Evolutionary conservation across 2,797 vertebrate species (phyloP), one percentile per base, ranked within the genome.

Genomic region (Chaenodraco wilsoni): DNA sequence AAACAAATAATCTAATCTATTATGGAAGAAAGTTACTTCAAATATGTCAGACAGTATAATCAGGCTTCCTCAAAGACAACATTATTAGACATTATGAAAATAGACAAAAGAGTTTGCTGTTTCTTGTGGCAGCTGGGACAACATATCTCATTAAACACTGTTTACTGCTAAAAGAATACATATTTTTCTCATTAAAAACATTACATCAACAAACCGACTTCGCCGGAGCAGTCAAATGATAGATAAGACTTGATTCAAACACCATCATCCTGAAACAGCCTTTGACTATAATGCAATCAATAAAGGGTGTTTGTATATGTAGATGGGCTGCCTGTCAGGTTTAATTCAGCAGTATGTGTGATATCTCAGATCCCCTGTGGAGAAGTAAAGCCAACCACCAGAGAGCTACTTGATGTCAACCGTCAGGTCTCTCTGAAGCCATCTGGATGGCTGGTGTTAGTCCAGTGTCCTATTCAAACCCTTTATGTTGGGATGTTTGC

Each of bases 401-500:
- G 44, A 65, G 74, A 63, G 43, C 2, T 31, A 40, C 55, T 57
- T 17, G 63, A 65, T 69, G 69, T 66, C 72, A 27, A 68, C 66
- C 41, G 56, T 64, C 67, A 65, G 74, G 68, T n/a, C 72, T 40
- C 66, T 3, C n/a, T 48, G 71, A 64, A 43, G 58, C 65, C 72
- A 19, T 49, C 33, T 77, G 68, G 59, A 68, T 41, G 76, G 74
- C 45, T 64, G 0, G 8, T 76, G 54, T 69, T 57, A 12, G 45
- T 52, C 64, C 61, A 12, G 62, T 14, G 44, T 71, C 69, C 64
- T 15, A 68, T 77, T 71, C 69, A 78, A 76, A 44, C 10, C 37
- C 66, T 66, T 63, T 69, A 65, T 78, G 68, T 41, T 58, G 51
- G 59, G 37, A n/a, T 76, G 67, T 27, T 74, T 57, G 33, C 73